These are phyloP conservation scores for Muscicapa adusta DNA, from an alignment of 2,113 vertebrate species.

Conservation along the genomic window DNA sequence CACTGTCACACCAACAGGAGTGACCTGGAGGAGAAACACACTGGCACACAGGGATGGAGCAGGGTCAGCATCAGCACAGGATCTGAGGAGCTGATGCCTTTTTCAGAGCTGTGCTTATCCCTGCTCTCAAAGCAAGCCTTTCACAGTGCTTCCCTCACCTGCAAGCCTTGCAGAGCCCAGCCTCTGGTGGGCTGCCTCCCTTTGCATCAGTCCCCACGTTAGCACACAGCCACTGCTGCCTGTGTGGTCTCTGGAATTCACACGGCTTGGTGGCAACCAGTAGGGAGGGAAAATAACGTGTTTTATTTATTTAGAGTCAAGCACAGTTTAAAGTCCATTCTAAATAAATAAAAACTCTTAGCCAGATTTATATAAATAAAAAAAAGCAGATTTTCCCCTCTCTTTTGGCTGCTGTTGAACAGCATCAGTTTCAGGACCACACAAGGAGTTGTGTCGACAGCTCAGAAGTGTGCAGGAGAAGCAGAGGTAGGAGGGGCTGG, in stretches of 20 bases:
- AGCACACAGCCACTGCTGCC: conserved; percentile 42
- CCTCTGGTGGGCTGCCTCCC: neutral
- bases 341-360: conserved; percentile 79
- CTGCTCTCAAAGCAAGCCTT: neutral
- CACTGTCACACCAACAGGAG: neutral
- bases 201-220: neutral
- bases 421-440: conserved; percentile 71
- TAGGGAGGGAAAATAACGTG: conserved; percentile 64
- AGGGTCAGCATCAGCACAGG: neutral
- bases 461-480: conserved; percentile 14
- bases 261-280: conserved; percentile 56
- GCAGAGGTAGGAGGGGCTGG: neutral
- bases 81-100: neutral
- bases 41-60: neutral
- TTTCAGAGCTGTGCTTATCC: neutral
- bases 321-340: conserved; percentile 76
- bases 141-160: conserved; percentile 34
- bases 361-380: conserved; percentile 73
- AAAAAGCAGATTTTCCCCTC: conserved; percentile 54
- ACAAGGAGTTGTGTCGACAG: conserved; percentile 55
- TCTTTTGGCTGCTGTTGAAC: conserved; percentile 45
- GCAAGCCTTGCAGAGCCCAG: neutral
- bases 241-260: conserved; percentile 76
- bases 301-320: conserved; percentile 76
- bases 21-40: neutral